Percentiles rank a stretch among this genome's conserved stretches.
Evolutionary conservation across 2,888 invertebrate genomes (phyloP).

Genomic region (Brachypalpus laphriformis): DNA sequence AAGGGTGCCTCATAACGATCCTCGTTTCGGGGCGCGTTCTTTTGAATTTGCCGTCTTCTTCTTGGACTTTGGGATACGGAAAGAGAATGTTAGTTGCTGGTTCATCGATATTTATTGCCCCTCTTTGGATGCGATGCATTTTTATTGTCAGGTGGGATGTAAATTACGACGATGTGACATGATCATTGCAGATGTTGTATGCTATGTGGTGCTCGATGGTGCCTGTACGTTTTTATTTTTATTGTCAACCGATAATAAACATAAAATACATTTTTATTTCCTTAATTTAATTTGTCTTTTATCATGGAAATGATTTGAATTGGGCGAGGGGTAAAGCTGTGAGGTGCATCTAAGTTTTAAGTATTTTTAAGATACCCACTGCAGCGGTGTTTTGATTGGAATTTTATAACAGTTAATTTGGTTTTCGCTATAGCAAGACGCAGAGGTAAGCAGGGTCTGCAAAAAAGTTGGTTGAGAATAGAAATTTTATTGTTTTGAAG

Average conservation of each 20-base stretch:
- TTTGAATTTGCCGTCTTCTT: conserved; percentile 4
- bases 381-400: conserved; percentile 31
- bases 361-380: not conserved
- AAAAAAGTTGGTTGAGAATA: too few species aligned
- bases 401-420: conserved; percentile 29
- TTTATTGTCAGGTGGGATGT: conserved; percentile 62
- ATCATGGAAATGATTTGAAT: conserved; percentile 18
- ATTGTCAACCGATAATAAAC: conserved; percentile 13
- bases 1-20: conserved; percentile 23
- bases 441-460: too few species aligned
- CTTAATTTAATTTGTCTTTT: conserved; percentile 22
- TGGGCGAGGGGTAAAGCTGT: not conserved
- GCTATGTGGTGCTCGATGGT: not conserved
- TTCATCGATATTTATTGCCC: conserved; percentile 21
- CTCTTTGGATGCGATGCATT: conserved; percentile 28
- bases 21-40: conserved; percentile 14
- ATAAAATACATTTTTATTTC: conserved; percentile 47
- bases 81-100: conserved; percentile 5
- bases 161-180: conserved; percentile 56
- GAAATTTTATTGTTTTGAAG: too few species aligned
- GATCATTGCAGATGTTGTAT: conserved; percentile 53
- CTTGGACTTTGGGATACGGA: not conserved
- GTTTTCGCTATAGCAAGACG: too few species aligned
- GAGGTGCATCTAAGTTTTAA: conserved; percentile 8
- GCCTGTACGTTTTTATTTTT: conserved; percentile 7